A percentile compares a stretch with the other conserved stretches of the same genome.
These are phyloP conservation scores for Cylloceria caligata DNA, from an alignment of 2,888 invertebrate species.

Conservation along the genomic window DNA sequence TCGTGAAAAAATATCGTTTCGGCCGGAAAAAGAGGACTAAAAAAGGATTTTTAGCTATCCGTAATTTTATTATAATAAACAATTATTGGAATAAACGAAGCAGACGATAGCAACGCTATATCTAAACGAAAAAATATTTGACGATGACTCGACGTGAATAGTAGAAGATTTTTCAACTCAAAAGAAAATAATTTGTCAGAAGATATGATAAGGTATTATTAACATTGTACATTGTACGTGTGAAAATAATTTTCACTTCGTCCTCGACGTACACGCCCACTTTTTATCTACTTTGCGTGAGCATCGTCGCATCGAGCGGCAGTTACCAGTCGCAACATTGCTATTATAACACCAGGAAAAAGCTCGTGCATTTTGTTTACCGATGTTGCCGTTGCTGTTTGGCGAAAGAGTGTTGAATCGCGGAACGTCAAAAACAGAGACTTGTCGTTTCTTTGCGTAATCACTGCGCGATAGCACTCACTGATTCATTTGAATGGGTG, in stretches of 20 bases:
- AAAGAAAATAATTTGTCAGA: too few species aligned
- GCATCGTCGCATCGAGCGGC: slow-evolving; percentile 1
- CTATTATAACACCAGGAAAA: not conserved
- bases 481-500: not conserved
- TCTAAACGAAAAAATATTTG: too few species aligned
- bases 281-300: slow-evolving; percentile 36
- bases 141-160: not conserved
- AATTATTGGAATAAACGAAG: too few species aligned
- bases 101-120: too few species aligned
- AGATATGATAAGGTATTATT: not conserved
- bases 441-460: too few species aligned
- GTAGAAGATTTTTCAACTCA: not conserved
- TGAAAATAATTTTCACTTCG: slow-evolving; percentile 11
- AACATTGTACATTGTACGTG: not conserved
- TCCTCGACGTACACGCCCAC: slow-evolving; percentile 31
- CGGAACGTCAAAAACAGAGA: too few species aligned
- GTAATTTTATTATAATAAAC: too few species aligned
- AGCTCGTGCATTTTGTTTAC: not conserved
- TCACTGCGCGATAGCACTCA: too few species aligned
- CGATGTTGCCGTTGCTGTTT: not conserved
- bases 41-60: too few species aligned
- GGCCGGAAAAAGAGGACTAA: too few species aligned
- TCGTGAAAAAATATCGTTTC: too few species aligned
- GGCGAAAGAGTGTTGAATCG: not conserved
- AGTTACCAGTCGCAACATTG: not conserved